Evolutionary conservation across 2,797 vertebrate genomes (phyloP).

Genomic region (Taenioides sp.): DNA sequence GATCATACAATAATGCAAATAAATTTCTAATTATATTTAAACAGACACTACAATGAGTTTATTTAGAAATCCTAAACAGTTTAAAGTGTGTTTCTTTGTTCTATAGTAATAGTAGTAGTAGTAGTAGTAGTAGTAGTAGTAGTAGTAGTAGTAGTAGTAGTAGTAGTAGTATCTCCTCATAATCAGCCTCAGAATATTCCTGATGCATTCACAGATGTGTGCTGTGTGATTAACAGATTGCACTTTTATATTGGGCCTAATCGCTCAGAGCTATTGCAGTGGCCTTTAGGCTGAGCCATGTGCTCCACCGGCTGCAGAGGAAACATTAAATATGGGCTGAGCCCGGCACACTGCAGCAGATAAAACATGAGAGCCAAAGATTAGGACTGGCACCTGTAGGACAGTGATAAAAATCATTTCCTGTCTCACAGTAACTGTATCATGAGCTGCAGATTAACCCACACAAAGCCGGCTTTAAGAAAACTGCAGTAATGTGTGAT

Average conservation of each 20-base stretch:
- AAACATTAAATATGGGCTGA: slow-evolving; percentile 22
- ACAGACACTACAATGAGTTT: neutral
- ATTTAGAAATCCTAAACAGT: neutral
- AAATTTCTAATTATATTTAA: neutral
- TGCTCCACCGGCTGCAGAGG: slow-evolving; percentile 44
- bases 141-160: neutral
- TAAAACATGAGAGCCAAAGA: slow-evolving; percentile 9
- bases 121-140: neutral
- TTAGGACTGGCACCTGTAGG: slow-evolving; percentile 36
- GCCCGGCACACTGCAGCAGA: slow-evolving; percentile 5
- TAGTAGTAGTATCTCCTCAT: neutral
- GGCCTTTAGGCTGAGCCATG: slow-evolving; percentile 46
- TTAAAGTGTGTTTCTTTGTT: neutral
- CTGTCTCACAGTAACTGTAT: slow-evolving; percentile 29
- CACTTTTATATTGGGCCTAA: slow-evolving; percentile 42
- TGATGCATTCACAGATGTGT: neutral
- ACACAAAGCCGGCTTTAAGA: slow-evolving; percentile 28
- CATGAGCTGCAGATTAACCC: slow-evolving; percentile 26
- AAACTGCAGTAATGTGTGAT: slow-evolving; percentile 41
- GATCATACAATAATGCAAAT: too few species aligned
- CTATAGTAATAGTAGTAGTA: neutral
- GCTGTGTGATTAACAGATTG: slow-evolving; percentile 53
- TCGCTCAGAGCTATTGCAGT: slow-evolving; percentile 35
- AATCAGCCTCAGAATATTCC: neutral
- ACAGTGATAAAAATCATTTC: slow-evolving; percentile 30